Percentiles rank a stretch among this genome's conserved stretches.
phyloP scores from a whole-genome alignment of 2,888 invertebrate genomes.

The Autographa pulchrina region DNA sequence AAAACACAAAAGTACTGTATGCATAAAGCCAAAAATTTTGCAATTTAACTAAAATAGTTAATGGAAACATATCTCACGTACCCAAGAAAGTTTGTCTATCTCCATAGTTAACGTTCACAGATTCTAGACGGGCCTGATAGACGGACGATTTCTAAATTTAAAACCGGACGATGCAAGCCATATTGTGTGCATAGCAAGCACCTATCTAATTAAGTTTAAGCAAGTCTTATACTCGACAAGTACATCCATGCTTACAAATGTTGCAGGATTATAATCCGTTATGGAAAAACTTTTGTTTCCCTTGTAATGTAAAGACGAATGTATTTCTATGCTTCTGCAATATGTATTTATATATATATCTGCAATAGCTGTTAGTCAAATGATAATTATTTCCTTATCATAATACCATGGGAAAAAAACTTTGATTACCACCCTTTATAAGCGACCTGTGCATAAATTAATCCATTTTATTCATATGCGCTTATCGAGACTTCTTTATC shows the following conservation, averaged over 20 bases:
- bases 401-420: too few species aligned
- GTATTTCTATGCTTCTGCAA: too few species aligned
- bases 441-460: not conserved
- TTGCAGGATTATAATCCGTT: not conserved
- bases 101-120: conserved; percentile 1
- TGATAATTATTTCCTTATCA: too few species aligned
- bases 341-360: not conserved
- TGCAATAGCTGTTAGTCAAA: not conserved
- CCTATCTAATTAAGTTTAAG: conserved; percentile 5
- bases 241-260: not conserved
- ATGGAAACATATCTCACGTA: not conserved
- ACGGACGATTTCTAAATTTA: conserved; percentile 36
- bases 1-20: too few species aligned
- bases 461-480: not conserved
- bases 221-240: not conserved
- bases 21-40: too few species aligned
- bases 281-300: not conserved
- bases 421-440: too few species aligned
- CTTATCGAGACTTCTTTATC: not conserved
- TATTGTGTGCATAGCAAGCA: conserved; percentile 37
- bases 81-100: not conserved
- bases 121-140: not conserved
- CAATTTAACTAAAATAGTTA: too few species aligned
- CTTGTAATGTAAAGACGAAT: not conserved
- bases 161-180: conserved; percentile 29